These are phyloP conservation scores for Proteles cristata DNA, from an alignment of 2,113 vertebrate species.

Conservation along the genomic window DNA sequence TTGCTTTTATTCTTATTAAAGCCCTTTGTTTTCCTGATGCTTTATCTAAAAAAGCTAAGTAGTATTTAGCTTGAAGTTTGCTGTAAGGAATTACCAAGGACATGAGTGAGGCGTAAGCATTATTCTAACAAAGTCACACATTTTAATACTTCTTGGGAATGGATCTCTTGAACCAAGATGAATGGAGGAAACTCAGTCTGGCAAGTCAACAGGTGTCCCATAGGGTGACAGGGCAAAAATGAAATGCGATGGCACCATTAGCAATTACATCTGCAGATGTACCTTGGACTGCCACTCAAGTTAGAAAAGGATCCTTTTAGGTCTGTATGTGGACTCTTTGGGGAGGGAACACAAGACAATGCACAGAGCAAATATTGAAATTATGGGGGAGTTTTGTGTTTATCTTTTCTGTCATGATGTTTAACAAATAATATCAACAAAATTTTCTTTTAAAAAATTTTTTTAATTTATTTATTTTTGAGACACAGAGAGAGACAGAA, in stretches of 20 bases:
- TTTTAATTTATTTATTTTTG: too few species aligned
- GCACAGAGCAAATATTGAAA: not conserved
- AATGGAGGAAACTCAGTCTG: not conserved
- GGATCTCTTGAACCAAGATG: not conserved
- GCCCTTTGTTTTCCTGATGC: not conserved
- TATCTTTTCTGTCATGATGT: not conserved
- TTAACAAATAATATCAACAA: not conserved
- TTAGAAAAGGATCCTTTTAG: not conserved
- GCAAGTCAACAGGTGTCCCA: not conserved
- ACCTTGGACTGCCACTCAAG: not conserved
- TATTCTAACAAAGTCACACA: not conserved
- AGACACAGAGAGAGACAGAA: too few species aligned
- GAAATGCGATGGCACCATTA: not conserved
- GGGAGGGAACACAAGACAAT: not conserved
- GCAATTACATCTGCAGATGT: not conserved
- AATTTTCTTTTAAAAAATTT: too few species aligned
- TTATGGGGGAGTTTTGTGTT: not conserved
- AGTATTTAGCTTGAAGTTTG: not conserved
- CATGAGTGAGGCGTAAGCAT: not conserved
- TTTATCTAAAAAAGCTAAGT: conserved; percentile 2
- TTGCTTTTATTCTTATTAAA: conserved; percentile 27
- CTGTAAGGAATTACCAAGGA: not conserved
- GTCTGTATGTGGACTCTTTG: not conserved
- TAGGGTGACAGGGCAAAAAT: not conserved
- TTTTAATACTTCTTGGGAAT: not conserved